Conservation (phyloP, 2,113 vertebrate genomes). For the Aramus guarauna region DNA sequence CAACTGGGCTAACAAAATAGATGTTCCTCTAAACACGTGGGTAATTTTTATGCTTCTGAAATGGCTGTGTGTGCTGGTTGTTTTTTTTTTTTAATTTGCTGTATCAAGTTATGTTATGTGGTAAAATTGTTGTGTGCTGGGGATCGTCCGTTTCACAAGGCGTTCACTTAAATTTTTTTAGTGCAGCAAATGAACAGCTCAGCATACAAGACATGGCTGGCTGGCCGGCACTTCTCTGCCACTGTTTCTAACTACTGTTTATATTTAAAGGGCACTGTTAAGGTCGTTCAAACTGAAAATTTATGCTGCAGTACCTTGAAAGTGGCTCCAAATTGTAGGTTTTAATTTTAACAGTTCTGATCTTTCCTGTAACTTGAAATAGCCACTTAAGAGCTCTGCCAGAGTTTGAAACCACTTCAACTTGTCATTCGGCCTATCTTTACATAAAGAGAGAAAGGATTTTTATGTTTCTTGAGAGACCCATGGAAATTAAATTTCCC, state of each 20-base stretch:
- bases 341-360: not conserved
- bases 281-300: not conserved
- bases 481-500: not conserved
- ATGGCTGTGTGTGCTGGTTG: not conserved
- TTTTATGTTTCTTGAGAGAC: not conserved
- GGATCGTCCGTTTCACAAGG: not conserved
- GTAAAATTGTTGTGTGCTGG: not conserved
- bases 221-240: not conserved
- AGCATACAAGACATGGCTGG: not conserved
- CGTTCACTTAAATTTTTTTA: not conserved
- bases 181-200: accelerated
- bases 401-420: not conserved
- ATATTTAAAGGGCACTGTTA: not conserved
- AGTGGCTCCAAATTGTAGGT: not conserved
- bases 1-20: not conserved
- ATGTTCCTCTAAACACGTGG: not conserved
- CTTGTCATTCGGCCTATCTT: not conserved
- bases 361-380: conserved; percentile 5
- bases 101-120: not conserved
- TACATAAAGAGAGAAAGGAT: not conserved
- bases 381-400: not conserved
- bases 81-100: not conserved
- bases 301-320: not conserved
- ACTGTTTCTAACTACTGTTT: not conserved
- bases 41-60: not conserved